phyloP scores from a whole-genome alignment of 2,113 vertebrate genomes.

The Ceyx cyanopectus region DNA sequence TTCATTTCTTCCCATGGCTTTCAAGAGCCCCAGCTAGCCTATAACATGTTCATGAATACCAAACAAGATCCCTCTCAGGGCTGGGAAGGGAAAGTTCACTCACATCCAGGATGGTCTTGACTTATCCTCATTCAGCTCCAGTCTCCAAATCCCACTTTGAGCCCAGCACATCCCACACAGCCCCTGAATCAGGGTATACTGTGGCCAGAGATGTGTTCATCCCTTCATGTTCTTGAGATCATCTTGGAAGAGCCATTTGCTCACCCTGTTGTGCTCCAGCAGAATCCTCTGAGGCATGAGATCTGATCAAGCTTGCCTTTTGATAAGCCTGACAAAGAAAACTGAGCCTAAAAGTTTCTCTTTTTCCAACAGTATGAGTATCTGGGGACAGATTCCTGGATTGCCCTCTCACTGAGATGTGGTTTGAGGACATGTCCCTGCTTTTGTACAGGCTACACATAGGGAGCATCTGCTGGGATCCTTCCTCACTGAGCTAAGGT shows the following conservation, averaged over 20 bases:
- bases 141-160: neutral
- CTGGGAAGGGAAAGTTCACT: neutral
- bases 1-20: neutral
- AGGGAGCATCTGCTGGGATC: neutral
- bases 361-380: neutral
- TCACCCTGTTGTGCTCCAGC: neutral
- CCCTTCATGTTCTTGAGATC: neutral
- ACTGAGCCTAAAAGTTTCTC: neutral
- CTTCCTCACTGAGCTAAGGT: neutral
- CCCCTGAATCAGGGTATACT: neutral
- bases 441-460: neutral
- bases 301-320: neutral
- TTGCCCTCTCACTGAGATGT: neutral
- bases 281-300: neutral
- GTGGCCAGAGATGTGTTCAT: neutral
- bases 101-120: neutral
- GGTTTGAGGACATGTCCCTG: neutral
- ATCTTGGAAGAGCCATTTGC: neutral
- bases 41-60: fast-evolving
- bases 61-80: neutral
- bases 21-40: neutral
- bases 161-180: neutral
- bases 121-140: neutral
- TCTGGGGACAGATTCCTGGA: fast-evolving
- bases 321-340: neutral